A percentile compares a stretch with the other conserved stretches of the same genome.
Evolutionary conservation across 2,113 vertebrate species (phyloP).

Genomic region (Porphyrio hochstetteri): DNA sequence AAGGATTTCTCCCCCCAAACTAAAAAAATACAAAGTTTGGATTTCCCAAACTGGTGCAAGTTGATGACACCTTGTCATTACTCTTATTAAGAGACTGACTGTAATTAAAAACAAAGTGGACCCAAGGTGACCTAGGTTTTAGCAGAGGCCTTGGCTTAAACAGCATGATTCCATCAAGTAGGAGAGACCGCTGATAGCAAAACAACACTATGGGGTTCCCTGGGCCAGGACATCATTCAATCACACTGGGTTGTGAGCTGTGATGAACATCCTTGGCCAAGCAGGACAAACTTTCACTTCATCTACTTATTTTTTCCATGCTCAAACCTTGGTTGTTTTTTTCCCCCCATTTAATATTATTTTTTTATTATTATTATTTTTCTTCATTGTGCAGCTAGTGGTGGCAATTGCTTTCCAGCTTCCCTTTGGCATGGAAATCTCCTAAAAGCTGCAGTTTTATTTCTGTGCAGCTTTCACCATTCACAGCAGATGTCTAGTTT

Average conservation of each 20-base stretch:
- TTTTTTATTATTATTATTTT: background rate
- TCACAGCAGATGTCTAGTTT: constrained; percentile 68
- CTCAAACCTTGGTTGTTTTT: background rate
- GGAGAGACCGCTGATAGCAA: background rate
- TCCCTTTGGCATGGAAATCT: constrained; percentile 37
- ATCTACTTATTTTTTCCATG: background rate
- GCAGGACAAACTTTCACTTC: background rate
- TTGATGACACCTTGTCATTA: background rate
- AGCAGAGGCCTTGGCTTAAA: background rate
- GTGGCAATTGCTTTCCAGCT: constrained; percentile 11
- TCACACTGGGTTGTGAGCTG: background rate
- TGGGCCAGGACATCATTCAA: background rate
- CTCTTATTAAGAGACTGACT: background rate
- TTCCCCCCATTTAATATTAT: background rate
- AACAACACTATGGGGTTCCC: background rate
- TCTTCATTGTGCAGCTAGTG: background rate
- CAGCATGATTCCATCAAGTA: background rate
- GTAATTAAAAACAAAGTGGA: background rate
- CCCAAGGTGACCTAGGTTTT: background rate
- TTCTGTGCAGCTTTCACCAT: constrained; percentile 38
- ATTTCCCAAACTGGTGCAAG: background rate
- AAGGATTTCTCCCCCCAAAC: background rate
- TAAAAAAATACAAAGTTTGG: background rate
- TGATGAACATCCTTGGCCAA: background rate
- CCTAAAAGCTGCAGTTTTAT: constrained; percentile 11